Percentiles rank a stretch among this genome's conserved stretches.
These are phyloP conservation scores for Myoxocephalus aenaeus DNA, from an alignment of 2,797 vertebrate species.

Conservation along the genomic window DNA sequence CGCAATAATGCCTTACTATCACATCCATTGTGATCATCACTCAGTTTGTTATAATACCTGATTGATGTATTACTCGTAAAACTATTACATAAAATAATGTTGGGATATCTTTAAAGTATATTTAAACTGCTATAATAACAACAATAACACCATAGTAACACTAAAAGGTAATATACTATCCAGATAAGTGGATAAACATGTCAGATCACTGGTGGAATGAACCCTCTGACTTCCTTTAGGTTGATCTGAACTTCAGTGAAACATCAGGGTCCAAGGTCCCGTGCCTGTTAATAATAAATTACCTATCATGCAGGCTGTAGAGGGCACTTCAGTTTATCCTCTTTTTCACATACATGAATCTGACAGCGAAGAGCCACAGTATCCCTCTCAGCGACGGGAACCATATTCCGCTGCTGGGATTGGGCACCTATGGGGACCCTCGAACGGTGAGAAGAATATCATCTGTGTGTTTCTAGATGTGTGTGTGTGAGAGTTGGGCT, in stretches of 20 bases:
- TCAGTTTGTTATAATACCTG: not conserved
- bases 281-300: not conserved
- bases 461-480: not conserved
- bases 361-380: conserved; percentile 83
- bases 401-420: conserved; percentile 89
- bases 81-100: not conserved
- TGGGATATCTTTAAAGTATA: not conserved
- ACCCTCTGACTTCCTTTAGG: not conserved
- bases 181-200: not conserved
- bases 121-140: not conserved
- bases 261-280: conserved; percentile 51
- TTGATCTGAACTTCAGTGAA: not conserved
- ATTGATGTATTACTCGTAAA: not conserved
- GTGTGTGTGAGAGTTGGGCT: not conserved
- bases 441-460: conserved; percentile 80
- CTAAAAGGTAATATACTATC: not conserved
- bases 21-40: not conserved
- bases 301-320: not conserved
- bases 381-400: conserved; percentile 89
- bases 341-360: conserved; percentile 58
- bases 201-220: not conserved
- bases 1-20: not conserved
- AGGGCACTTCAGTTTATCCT: not conserved
- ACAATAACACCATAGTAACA: not conserved
- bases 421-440: conserved; percentile 91